Percentiles rank a stretch among this genome's conserved stretches.
Evolutionary conservation across 2,797 vertebrate genomes (phyloP).

Genomic region (Macropus fuliginosus): DNA sequence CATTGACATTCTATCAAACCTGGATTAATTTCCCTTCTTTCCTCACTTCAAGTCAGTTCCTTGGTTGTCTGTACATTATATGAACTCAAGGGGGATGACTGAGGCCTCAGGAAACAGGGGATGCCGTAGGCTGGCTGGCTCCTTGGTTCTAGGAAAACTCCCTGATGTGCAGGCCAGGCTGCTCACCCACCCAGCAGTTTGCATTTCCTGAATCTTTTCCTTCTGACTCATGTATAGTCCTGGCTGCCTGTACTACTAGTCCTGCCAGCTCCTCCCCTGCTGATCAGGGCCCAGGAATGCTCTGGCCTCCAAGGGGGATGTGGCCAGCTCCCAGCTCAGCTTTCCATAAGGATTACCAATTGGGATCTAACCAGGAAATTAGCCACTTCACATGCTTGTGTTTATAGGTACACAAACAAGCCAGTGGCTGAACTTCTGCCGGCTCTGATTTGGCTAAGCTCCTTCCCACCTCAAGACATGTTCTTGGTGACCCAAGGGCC

Average conservation of each 20-base stretch:
- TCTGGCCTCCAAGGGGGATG: not conserved
- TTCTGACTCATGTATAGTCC: constrained; percentile 53
- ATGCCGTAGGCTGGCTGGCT: not conserved
- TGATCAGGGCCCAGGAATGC: constrained; percentile 49
- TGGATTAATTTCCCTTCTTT: not conserved
- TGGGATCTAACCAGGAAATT: not conserved
- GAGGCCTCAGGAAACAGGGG: not conserved
- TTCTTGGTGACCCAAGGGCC: not conserved
- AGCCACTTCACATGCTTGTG: not conserved
- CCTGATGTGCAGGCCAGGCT: not conserved
- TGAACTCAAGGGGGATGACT: not conserved
- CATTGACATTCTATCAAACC: not conserved
- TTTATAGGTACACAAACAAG: not conserved
- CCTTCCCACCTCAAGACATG: not conserved
- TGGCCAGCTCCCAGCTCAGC: not conserved
- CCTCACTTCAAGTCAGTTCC: not conserved
- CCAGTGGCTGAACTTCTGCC: not conserved
- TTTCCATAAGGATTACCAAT: not conserved
- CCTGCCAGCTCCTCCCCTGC: not conserved
- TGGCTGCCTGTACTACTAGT: constrained; percentile 2
- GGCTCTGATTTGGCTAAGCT: not conserved
- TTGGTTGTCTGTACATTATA: not conserved
- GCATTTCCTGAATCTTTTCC: constrained; percentile 54
- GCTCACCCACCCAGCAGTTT: constrained; percentile 17
- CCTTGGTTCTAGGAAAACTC: not conserved